A percentile compares a stretch with the other conserved stretches of the same genome.
Conservation (phyloP, 2,888 invertebrate genomes). For the Andrena marginata region DNA sequence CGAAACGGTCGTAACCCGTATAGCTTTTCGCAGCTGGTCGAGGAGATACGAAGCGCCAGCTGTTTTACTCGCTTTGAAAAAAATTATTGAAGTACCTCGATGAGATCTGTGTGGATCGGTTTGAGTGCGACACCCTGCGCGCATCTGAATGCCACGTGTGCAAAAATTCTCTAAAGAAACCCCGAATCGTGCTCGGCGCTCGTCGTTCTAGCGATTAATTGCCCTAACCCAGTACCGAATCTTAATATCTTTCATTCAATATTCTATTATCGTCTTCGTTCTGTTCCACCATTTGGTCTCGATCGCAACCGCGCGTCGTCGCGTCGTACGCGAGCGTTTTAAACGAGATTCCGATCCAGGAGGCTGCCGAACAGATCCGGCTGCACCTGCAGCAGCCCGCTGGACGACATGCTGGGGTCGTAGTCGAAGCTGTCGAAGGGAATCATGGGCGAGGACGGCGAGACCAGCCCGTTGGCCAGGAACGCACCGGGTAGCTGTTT, state of each 20-base stretch:
- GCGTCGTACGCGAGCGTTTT: conserved; percentile 4
- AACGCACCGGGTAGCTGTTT: conserved; percentile 60
- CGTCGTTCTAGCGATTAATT: conserved; percentile 8
- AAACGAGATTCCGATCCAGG: conserved; percentile 66
- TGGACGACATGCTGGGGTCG: conserved; percentile 53
- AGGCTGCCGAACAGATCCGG: conserved; percentile 61
- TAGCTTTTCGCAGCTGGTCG: too few species aligned
- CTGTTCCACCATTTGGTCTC: not conserved
- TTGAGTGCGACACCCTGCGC: too few species aligned
- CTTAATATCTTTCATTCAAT: not conserved
- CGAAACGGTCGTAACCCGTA: too few species aligned
- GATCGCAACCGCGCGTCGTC: not conserved
- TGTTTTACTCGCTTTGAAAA: too few species aligned
- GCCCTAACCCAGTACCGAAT: conserved; percentile 11
- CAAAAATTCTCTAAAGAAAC: not conserved
- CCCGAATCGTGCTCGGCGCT: not conserved
- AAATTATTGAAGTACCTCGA: too few species aligned
- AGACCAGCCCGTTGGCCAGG: conserved; percentile 35
- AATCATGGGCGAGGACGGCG: conserved; percentile 60
- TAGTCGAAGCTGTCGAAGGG: conserved; percentile 68
- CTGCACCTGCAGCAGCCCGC: conserved; percentile 57
- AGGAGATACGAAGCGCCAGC: too few species aligned
- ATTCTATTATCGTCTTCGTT: not conserved
- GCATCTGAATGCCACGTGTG: conserved; percentile 20
- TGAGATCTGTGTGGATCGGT: too few species aligned